Evolutionary conservation across 1,140 invertebrate genomes (phyloP), one percentile per base, ranked within the genome.

Genomic region (Trichonephila inaurata): DNA sequence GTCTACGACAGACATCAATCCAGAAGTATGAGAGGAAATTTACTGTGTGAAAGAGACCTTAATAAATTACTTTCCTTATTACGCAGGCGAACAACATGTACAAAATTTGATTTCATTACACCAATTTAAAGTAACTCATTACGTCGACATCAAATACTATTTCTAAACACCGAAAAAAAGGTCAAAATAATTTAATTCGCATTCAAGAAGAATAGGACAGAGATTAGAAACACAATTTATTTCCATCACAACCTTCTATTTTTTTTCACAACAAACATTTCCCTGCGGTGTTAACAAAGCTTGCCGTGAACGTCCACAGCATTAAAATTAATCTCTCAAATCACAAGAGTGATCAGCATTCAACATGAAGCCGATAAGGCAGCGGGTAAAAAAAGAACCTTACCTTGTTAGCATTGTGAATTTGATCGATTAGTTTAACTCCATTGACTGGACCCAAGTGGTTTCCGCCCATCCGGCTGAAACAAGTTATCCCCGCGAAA

Each of bases 351-450:
- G 82, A 85, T 85, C 44, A 58, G 82, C 44, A 85, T 85, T 60
- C 58, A n/a, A n/a, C 58, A 60, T 58, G 24, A 58, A 60, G 82
- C 82, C 44, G 44, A 88, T 88, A 87, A 64, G 61, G 16, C 19
- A 19, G 61, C n/a, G 12, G 33, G 61, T 33, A 58, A 64, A 88
- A 40, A 88, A 64, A n/a, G n/a, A n/a, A n/a, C 21, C 40, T 33
- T 7, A n/a, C 14, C 61, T 64, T 64, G 86, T 64, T 88, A 88
- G 61, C 24, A 64, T 61, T 62, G 86, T 62, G 61, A 64, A 62
- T 33, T 88, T 88, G 86, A 88, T 88, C 14, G 86, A 88, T 88
- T 61, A 88, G 16, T 64, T 62, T 40, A 16, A 61, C 33, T 88
- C 21, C 28, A 64, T 62, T n/a, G 28, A 88, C n/a, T 44, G 44